Base-by-base conservation (phyloP, 2,888 invertebrate genomes). In the Drosophila testacea region DNA sequence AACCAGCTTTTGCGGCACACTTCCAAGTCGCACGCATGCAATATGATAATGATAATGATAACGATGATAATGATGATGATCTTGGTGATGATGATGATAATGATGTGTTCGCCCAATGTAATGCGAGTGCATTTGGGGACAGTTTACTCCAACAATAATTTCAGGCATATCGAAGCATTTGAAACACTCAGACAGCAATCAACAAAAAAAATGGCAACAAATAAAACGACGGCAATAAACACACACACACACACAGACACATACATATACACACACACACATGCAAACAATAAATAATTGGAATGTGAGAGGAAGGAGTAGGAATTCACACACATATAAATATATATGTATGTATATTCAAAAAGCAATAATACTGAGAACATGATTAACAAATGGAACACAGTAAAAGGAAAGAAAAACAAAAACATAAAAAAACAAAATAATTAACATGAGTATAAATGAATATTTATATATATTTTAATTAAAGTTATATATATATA, bases 161-260 rank as follows among this genome's bases (percentile, higher is more conserved):
- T 73, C 88, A 88, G 86, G 83, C 83, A 84, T 84, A 84, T 84
- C 83, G 89, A 88, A 88, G 88, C 83, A 84, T 84, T 85, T 85
- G 69, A 70, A 77, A 62, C 63, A 71, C 66, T 79, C 66, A 55
- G 56, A 82, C 85, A 85, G 83, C 83, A 83, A 83, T 83, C 83
- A 88, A 69, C 70, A 63, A 77, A 22, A 22, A 73, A 22, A 73
- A 68, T 54, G 74, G 71, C 68, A 72, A 69, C 64, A 65, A 63
- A 16, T 41, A 61, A 62, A 69, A 70, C 73, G 66, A 81, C 73
- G 87, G 88, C 79, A 84, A 81, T 81, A 82, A 71, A 46, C 47
- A 65, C 39, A 57, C 51, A 66, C 11, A 56, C n/a, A 57, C 51
- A 54, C 38, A 69, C 44, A 60, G 47, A 36, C 39, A 57, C 46